These are phyloP conservation scores for Acanthopagrus latus DNA, from an alignment of 2,797 vertebrate species.

Conservation along the genomic window DNA sequence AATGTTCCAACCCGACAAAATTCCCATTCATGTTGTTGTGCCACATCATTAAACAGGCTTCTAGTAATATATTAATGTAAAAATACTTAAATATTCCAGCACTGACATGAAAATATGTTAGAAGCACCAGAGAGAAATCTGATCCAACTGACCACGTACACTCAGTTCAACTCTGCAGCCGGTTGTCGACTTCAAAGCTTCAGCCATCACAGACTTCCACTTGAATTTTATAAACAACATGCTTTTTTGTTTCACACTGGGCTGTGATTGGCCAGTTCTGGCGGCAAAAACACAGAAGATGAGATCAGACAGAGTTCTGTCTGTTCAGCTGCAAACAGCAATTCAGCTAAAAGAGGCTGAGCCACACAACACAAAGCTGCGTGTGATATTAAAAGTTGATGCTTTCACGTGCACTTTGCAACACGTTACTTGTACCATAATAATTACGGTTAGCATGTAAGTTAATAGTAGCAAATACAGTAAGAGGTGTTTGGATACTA, in stretches of 20 bases:
- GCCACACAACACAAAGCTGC: not conserved
- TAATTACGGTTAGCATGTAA: too few species aligned
- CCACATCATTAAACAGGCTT: not conserved
- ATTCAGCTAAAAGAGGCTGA: not conserved
- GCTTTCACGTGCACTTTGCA: not conserved
- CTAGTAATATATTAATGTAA: not conserved
- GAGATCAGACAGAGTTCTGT: not conserved
- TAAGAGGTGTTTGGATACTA: not conserved
- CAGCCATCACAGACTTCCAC: not conserved
- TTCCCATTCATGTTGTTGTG: not conserved
- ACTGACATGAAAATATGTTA: not conserved
- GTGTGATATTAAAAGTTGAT: not conserved
- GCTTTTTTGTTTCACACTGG: not conserved
- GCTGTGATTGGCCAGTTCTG: not conserved
- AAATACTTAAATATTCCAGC: not conserved
- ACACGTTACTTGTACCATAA: not conserved
- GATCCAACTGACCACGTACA: not conserved
- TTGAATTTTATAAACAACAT: not conserved
- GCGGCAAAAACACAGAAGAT: not conserved
- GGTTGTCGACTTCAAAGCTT: not conserved
- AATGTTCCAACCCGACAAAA: not conserved
- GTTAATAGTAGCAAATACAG: not conserved
- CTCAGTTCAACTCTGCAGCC: not conserved
- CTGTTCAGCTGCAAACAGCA: not conserved
- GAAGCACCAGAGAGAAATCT: not conserved